Conservation (phyloP, 2,113 vertebrate species). For the Xenopus laevis region DNA sequence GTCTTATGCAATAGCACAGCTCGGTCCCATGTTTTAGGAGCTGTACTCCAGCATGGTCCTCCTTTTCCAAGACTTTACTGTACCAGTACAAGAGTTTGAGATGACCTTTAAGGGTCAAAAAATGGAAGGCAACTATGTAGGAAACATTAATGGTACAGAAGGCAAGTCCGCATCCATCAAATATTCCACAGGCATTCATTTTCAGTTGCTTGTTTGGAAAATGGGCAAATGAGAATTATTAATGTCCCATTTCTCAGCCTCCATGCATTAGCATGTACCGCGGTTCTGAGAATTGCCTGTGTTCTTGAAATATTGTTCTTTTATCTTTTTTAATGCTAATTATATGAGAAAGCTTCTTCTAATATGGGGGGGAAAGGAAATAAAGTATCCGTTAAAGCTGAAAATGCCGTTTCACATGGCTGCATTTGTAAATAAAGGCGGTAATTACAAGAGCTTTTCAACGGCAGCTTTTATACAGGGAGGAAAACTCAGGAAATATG, state of each 20-base stretch:
- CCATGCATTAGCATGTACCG: slow-evolving; percentile 42
- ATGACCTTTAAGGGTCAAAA: too few species aligned
- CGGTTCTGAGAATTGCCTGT: slow-evolving; percentile 46
- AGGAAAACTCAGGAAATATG: slow-evolving; percentile 61
- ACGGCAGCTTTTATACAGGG: slow-evolving; percentile 48
- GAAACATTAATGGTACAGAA: too few species aligned
- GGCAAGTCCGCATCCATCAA: too few species aligned
- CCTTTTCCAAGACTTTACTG: too few species aligned
- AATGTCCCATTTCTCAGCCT: slow-evolving; percentile 16
- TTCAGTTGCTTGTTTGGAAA: slow-evolving; percentile 30
- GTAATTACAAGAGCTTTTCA: slow-evolving; percentile 62
- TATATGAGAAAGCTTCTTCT: slow-evolving; percentile 52
- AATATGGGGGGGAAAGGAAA: slow-evolving; percentile 50
- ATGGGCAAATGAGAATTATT: slow-evolving; percentile 47
- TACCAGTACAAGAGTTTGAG: too few species aligned
- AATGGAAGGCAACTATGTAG: too few species aligned
- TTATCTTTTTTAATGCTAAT: slow-evolving; percentile 55
- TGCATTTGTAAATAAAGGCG: slow-evolving; percentile 70
- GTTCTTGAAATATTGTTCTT: slow-evolving; percentile 52
- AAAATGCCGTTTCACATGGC: slow-evolving; percentile 56
- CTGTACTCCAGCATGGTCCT: too few species aligned
- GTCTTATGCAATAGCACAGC: too few species aligned
- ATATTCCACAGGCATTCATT: too few species aligned
- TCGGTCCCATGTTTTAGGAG: too few species aligned
- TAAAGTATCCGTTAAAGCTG: slow-evolving; percentile 52